Evolutionary conservation across 2,888 invertebrate species (phyloP).

Genomic region (Dioctria rufipes): DNA sequence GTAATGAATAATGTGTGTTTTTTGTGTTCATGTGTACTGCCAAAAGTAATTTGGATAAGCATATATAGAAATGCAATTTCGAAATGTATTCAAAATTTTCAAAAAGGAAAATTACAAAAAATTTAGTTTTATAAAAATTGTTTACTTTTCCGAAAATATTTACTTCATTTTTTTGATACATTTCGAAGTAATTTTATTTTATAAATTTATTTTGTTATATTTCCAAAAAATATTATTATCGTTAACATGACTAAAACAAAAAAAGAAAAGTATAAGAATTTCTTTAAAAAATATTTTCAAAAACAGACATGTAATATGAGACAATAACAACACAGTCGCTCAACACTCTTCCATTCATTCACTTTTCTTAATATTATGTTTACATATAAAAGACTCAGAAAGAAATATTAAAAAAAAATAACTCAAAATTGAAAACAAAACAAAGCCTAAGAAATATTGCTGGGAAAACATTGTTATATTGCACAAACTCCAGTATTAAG

Average conservation of each 20-base stretch:
- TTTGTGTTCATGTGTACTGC: slow-evolving; percentile 58
- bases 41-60: slow-evolving; percentile 61
- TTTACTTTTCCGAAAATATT: slow-evolving; percentile 50
- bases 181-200: slow-evolving; percentile 26
- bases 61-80: slow-evolving; percentile 43
- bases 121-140: not conserved
- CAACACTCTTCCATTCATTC: slow-evolving; percentile 41
- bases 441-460: slow-evolving; percentile 26
- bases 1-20: slow-evolving; percentile 33
- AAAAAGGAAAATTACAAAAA: slow-evolving; percentile 36
- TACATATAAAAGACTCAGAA: slow-evolving; percentile 28
- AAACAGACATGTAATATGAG: slow-evolving; percentile 39
- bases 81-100: slow-evolving; percentile 47
- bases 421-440: slow-evolving; percentile 20
- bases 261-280: slow-evolving; percentile 17
- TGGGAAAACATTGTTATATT: slow-evolving; percentile 31
- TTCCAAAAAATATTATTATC: slow-evolving; percentile 28
- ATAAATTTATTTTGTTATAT: slow-evolving; percentile 27
- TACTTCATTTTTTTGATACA: slow-evolving; percentile 54
- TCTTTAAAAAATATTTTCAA: too few relatives aligned
- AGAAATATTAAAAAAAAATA: slow-evolving; percentile 13
- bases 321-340: slow-evolving; percentile 52
- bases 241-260: slow-evolving; percentile 17
- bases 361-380: not conserved
- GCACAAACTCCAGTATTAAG: slow-evolving; percentile 33